Evolutionary conservation across 2,888 invertebrate genomes (phyloP).

Genomic region (Carcina quercana): DNA sequence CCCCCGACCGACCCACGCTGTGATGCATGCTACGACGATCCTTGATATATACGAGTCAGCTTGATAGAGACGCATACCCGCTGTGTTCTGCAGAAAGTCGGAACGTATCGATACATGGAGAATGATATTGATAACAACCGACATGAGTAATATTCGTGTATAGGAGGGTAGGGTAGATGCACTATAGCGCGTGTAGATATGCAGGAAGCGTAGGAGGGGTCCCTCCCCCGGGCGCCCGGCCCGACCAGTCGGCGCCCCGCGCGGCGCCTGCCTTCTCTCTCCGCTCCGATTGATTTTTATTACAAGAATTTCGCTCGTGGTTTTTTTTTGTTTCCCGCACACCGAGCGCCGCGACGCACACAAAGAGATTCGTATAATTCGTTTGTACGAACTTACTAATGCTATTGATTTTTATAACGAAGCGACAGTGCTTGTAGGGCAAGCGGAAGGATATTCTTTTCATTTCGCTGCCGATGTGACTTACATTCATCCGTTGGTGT

Average conservation of each 20-base stretch:
- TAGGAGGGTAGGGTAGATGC: constrained; percentile 39
- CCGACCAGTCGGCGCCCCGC: constrained; percentile 63
- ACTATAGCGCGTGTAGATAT: constrained; percentile 48
- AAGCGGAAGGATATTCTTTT: constrained; percentile 23
- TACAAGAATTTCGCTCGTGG: constrained; percentile 72
- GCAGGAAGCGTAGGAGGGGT: constrained; percentile 30
- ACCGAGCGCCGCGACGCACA: constrained; percentile 54
- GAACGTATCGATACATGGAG: too few species aligned
- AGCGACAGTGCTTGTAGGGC: constrained; percentile 36
- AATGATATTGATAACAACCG: too few species aligned
- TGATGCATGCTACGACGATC: constrained; percentile 6
- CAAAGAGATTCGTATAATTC: constrained; percentile 68
- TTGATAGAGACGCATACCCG: too few species aligned
- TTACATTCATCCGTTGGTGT: too few species aligned
- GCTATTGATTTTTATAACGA: constrained; percentile 74
- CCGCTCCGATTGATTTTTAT: constrained; percentile 76
- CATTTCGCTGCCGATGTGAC: constrained; percentile 10
- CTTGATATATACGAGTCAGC: constrained; percentile 6
- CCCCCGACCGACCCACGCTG: constrained; percentile 4
- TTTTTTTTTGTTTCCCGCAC: constrained; percentile 69
- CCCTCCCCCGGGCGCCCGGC: constrained; percentile 44
- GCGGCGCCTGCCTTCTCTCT: constrained; percentile 70
- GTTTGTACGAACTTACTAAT: constrained; percentile 72
- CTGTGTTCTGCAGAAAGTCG: too few species aligned
- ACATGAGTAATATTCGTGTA: constrained; percentile 4